phyloP scores from a whole-genome alignment of 2,888 invertebrate species.

The Matsumyia berberina region DNA sequence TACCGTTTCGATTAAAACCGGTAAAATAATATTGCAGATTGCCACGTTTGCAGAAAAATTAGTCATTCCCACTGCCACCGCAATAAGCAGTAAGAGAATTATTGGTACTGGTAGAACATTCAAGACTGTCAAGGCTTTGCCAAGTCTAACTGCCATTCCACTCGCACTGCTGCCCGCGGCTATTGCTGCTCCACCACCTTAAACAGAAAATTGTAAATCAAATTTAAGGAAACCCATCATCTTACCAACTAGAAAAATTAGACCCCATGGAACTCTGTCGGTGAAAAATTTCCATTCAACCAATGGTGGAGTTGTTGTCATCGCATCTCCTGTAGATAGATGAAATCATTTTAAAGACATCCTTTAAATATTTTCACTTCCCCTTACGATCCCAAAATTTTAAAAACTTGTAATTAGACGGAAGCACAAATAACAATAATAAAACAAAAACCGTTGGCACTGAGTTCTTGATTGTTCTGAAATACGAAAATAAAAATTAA shows the following conservation, averaged over 20 bases:
- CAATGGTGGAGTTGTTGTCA: constrained; percentile 87
- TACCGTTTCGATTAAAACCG: constrained; percentile 90
- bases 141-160: constrained; percentile 90
- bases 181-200: constrained; percentile 94
- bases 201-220: not conserved
- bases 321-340: constrained; percentile 77
- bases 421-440: constrained; percentile 91
- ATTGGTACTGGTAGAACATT: constrained; percentile 86
- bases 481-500: constrained; percentile 17
- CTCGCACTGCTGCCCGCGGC: constrained; percentile 92
- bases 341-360: not conserved
- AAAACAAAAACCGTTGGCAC: constrained; percentile 91
- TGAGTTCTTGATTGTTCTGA: constrained; percentile 81
- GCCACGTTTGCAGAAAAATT: constrained; percentile 95
- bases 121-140: constrained; percentile 88
- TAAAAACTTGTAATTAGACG: constrained; percentile 89
- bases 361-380: no score
- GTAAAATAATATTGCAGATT: constrained; percentile 92
- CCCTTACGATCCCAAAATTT: constrained; percentile 86
- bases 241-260: constrained; percentile 91
- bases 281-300: constrained; percentile 93
- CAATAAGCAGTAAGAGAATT: constrained; percentile 89
- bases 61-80: constrained; percentile 90
- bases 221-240: constrained; percentile 21
- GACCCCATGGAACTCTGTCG: constrained; percentile 93